phyloP scores from a whole-genome alignment of 2,113 vertebrate species.

The Nerophis lumbriciformis region DNA sequence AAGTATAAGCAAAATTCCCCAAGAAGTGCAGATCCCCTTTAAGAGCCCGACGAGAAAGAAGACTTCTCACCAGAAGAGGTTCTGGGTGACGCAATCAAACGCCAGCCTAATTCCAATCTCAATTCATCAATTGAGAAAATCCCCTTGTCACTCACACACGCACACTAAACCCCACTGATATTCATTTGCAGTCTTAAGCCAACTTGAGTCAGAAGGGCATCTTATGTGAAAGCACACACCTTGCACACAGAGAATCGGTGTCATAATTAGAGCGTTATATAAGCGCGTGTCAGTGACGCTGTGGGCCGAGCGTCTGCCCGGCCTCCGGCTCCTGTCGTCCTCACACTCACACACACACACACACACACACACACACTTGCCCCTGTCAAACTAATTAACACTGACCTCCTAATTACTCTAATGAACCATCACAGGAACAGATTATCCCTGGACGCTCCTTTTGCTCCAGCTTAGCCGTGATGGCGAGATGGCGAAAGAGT shows the following conservation, averaged over 20 bases:
- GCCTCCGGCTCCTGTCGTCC: constrained; percentile 26
- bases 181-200: not conserved
- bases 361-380: not conserved
- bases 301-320: constrained; percentile 2
- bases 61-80: too few species aligned
- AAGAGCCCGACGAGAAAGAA: too few species aligned
- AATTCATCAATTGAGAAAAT: constrained; percentile 17
- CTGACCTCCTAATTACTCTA: constrained; percentile 45
- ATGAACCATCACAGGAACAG: constrained; percentile 34
- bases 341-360: not conserved
- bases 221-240: not conserved
- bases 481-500: constrained; percentile 26
- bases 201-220: not conserved
- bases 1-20: too few species aligned
- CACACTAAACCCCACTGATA: not conserved
- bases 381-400: constrained; percentile 37
- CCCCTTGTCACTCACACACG: not conserved
- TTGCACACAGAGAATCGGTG: constrained; percentile 16
- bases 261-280: constrained; percentile 47
- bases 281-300: constrained; percentile 35
- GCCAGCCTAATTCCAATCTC: constrained; percentile 5
- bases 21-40: too few species aligned
- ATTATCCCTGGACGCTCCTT: constrained; percentile 23
- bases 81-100: constrained; percentile 3
- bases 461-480: constrained; percentile 26